A percentile compares a stretch with the other conserved stretches of the same genome.
These are phyloP conservation scores for Philopotamus ludificatus DNA, from an alignment of 1,140 invertebrate species.

Conservation along the genomic window DNA sequence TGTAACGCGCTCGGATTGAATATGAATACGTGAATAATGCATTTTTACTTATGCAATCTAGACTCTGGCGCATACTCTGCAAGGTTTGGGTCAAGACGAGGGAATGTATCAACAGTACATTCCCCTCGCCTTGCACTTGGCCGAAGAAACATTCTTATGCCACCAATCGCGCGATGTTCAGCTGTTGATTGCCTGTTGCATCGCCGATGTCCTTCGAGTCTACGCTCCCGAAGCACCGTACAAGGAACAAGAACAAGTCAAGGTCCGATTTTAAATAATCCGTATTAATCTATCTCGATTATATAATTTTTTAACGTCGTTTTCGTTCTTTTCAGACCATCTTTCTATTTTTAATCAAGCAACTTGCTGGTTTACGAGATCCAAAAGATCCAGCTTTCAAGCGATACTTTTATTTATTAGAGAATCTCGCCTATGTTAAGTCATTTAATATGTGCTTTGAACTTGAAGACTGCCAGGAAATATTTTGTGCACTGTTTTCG, in stretches of 20 bases:
- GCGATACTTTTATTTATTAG: conserved; percentile 92
- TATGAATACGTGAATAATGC: too few species aligned
- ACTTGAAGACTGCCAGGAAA: conserved; percentile 94
- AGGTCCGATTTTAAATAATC: too few species aligned
- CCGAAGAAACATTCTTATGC: conserved; percentile 88
- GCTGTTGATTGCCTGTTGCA: conserved; percentile 92
- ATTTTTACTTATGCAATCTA: conserved; percentile 47
- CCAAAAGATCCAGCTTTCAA: conserved; percentile 97
- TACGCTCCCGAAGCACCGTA: conserved; percentile 98
- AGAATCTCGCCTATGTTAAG: conserved; percentile 97
- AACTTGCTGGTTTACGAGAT: conserved; percentile 90
- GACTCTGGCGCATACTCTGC: conserved; percentile 89
- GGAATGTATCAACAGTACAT: conserved; percentile 92
- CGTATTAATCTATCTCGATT: not conserved
- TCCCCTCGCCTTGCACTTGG: conserved; percentile 89
- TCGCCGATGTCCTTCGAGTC: conserved; percentile 95
- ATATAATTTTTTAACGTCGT: not conserved
- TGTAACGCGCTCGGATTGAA: too few species aligned
- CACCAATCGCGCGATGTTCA: conserved; percentile 92
- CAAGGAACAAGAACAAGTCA: conserved; percentile 91
- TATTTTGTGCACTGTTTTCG: conserved; percentile 90
- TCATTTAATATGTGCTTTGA: conserved; percentile 99
- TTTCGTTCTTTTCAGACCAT: conserved; percentile 67
- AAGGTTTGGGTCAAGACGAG: conserved; percentile 96
- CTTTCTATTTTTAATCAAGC: conserved; percentile 94